Conservation (phyloP, 2,888 invertebrate genomes). For the Rhamnusium bicolor region DNA sequence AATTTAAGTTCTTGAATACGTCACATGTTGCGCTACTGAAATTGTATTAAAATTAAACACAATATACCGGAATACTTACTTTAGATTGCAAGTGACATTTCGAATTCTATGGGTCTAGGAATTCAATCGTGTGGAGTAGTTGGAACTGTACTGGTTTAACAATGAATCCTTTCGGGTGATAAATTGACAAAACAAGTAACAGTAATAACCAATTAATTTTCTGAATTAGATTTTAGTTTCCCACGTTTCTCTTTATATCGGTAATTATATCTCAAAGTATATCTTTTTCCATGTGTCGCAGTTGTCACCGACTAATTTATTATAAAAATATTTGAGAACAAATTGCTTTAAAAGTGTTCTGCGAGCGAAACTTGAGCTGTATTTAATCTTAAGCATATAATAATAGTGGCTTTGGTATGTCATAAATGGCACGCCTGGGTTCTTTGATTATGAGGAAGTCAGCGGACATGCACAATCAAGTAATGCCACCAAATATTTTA, state of each 20-base stretch:
- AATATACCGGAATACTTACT: neutral
- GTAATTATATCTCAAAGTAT: neutral
- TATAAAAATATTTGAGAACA: too few relatives aligned
- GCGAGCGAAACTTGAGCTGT: too few relatives aligned
- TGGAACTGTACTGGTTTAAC: neutral
- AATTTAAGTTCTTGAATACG: neutral
- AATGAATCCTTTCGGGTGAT: neutral
- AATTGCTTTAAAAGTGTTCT: too few relatives aligned
- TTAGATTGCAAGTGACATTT: conserved; percentile 1
- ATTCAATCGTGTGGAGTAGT: neutral
- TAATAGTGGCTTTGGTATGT: too few relatives aligned
- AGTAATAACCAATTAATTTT: neutral
- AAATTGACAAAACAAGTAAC: neutral
- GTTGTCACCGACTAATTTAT: neutral
- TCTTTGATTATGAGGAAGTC: too few relatives aligned
- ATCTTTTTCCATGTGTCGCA: neutral
- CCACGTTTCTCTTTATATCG: neutral
- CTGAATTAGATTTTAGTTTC: neutral
- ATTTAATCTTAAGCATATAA: too few relatives aligned
- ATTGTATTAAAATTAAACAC: neutral
- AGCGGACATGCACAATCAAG: too few relatives aligned
- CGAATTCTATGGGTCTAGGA: neutral
- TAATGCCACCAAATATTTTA: too few relatives aligned
- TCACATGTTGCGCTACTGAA: neutral
- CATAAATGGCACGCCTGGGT: too few relatives aligned